Evolutionary conservation across 2,888 invertebrate genomes (phyloP).

Genomic region (Dendrolimus pini): DNA sequence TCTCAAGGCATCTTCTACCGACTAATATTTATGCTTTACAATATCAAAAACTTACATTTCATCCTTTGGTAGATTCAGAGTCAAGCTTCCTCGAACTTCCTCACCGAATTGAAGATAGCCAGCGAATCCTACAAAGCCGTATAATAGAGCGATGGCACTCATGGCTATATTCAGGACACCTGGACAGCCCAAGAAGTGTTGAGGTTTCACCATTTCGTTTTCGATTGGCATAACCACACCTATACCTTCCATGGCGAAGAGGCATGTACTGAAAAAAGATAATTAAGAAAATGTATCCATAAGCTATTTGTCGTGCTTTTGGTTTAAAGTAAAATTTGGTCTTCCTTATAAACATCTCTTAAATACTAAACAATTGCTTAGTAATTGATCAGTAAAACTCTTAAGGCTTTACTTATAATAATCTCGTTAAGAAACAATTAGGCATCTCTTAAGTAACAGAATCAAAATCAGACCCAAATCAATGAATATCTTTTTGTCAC

Average conservation of each 20-base stretch:
- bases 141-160: slow-evolving; percentile 86
- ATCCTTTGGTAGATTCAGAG: slow-evolving; percentile 85
- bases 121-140: slow-evolving; percentile 90
- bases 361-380: no score
- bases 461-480: no score
- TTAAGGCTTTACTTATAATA: no score
- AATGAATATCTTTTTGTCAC: no score
- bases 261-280: slow-evolving; percentile 82
- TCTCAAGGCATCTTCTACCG: no score
- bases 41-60: slow-evolving; percentile 75
- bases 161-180: slow-evolving; percentile 94
- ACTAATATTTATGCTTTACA: no score
- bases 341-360: no score
- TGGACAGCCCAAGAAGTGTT: slow-evolving; percentile 86
- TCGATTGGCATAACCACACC: slow-evolving; percentile 95
- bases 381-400: no score
- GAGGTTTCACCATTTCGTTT: slow-evolving; percentile 91
- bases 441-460: no score
- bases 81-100: slow-evolving; percentile 83
- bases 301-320: not conserved
- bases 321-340: not conserved
- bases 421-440: no score
- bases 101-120: slow-evolving; percentile 92
- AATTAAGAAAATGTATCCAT: not conserved
- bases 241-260: slow-evolving; percentile 98